Evolutionary conservation across 2,113 vertebrate genomes (phyloP).

Genomic region (Rhodinocichla rosea): DNA sequence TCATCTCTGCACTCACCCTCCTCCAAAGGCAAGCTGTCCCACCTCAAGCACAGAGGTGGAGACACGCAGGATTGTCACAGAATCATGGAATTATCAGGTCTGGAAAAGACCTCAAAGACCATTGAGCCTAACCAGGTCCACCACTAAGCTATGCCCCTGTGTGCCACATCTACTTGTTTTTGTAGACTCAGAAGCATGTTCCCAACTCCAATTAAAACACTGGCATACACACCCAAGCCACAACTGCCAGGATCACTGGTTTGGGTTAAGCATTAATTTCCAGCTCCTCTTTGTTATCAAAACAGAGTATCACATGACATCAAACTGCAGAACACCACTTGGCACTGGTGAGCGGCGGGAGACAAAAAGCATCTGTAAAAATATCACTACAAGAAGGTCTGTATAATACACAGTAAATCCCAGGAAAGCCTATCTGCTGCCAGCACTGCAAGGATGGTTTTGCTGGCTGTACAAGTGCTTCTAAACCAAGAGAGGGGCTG

Average conservation of each 20-base stretch:
- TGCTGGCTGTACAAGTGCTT: not conserved
- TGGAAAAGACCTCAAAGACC: not conserved
- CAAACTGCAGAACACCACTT: not conserved
- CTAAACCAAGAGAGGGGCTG: not conserved
- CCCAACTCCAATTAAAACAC: not conserved
- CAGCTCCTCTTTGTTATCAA: slow-evolving; percentile 16
- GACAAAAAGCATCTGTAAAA: slow-evolving; percentile 31
- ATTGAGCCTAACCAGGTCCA: not conserved
- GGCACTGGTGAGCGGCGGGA: not conserved
- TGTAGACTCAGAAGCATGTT: not conserved
- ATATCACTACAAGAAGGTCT: not conserved
- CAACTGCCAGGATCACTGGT: not conserved
- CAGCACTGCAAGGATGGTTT: not conserved
- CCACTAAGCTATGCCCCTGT: not conserved
- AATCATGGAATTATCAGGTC: not conserved
- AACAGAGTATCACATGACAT: not conserved
- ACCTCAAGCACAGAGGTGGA: not conserved
- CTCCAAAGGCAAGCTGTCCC: fast-evolving
- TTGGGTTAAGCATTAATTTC: slow-evolving; percentile 4
- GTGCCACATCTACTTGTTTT: not conserved
- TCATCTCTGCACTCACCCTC: fast-evolving
- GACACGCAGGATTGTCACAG: not conserved
- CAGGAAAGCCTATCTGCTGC: not conserved
- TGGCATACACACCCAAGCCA: not conserved
- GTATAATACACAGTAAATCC: not conserved